Evolutionary conservation across 1,140 invertebrate genomes (phyloP).

Genomic region (Polyergus mexicanus): DNA sequence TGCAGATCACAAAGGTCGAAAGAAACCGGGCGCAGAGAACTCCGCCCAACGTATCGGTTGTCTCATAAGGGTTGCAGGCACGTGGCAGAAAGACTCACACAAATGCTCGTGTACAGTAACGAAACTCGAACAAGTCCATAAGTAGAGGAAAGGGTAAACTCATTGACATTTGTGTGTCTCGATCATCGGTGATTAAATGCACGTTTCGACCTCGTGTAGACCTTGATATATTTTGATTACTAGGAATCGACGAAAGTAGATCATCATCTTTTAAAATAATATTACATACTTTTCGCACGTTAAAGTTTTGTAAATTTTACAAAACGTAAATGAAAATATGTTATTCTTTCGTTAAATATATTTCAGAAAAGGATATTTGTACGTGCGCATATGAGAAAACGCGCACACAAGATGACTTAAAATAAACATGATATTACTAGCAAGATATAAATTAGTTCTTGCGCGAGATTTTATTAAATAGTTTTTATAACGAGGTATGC

Average conservation of each 20-base stretch:
- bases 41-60: constrained; percentile 81
- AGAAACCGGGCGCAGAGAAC: constrained; percentile 74
- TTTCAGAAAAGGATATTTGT: background rate
- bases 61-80: constrained; percentile 81
- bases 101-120: constrained; percentile 38
- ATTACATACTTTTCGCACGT: background rate
- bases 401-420: background rate
- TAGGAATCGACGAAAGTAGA: background rate
- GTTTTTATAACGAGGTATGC: constrained; percentile 44
- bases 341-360: background rate
- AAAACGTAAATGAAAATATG: background rate
- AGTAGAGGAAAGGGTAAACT: constrained; percentile 37
- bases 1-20: constrained; percentile 74
- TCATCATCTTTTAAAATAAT: background rate
- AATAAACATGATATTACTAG: constrained; percentile 7
- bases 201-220: background rate
- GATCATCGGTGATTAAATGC: constrained; percentile 4
- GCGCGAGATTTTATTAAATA: constrained; percentile 21
- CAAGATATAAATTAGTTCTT: constrained; percentile 58
- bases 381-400: background rate
- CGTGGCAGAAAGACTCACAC: constrained; percentile 73
- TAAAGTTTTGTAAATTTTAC: background rate
- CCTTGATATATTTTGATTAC: background rate
- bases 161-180: constrained; percentile 28
- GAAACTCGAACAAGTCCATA: constrained; percentile 37